phyloP scores from a whole-genome alignment of 2,113 vertebrate species.

The Lepus timidus region DNA sequence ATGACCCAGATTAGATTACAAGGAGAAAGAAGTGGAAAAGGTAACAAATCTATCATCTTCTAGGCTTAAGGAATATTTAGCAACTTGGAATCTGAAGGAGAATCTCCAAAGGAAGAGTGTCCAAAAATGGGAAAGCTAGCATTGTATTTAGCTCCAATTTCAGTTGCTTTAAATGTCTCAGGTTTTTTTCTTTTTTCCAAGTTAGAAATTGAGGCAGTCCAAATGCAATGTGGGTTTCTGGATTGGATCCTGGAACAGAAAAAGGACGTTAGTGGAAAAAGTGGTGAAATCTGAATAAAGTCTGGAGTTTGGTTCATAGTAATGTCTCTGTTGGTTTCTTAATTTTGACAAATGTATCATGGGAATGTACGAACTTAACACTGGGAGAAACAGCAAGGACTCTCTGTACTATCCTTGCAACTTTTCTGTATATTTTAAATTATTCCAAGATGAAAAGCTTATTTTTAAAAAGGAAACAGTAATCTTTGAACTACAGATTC shows the following conservation, averaged over 20 bases:
- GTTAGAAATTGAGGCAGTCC: slow-evolving; percentile 48
- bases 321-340: not conserved
- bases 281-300: slow-evolving; percentile 51
- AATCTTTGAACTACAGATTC: not conserved
- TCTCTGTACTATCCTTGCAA: not conserved
- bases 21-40: not conserved
- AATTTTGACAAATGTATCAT: not conserved
- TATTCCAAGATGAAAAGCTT: slow-evolving; percentile 19
- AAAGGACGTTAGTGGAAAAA: slow-evolving; percentile 33
- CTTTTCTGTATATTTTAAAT: not conserved
- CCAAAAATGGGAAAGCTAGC: slow-evolving; percentile 37
- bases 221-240: slow-evolving; percentile 8
- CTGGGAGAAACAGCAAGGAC: not conserved
- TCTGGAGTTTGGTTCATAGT: slow-evolving; percentile 8
- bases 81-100: slow-evolving; percentile 12
- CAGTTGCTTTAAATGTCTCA: slow-evolving; percentile 56
- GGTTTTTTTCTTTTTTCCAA: slow-evolving; percentile 19
- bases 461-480: not conserved
- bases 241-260: slow-evolving; percentile 33
- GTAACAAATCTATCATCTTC: not conserved
- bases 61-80: not conserved
- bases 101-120: not conserved
- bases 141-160: slow-evolving; percentile 47
- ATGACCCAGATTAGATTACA: not conserved
- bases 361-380: not conserved